Evolutionary conservation across 2,797 vertebrate species (phyloP).

Genomic region (Xenopus petersii): DNA sequence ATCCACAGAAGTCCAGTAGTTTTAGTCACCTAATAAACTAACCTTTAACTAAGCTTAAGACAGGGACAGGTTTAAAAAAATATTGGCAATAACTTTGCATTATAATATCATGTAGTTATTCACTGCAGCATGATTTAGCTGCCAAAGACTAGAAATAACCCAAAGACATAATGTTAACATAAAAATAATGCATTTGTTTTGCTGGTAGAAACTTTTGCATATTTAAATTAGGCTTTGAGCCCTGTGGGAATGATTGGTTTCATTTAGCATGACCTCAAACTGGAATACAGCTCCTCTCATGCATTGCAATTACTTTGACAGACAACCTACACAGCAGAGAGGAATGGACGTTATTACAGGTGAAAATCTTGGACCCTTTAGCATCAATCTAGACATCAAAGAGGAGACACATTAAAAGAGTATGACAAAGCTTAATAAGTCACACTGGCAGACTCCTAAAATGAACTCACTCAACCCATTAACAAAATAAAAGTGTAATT

Average conservation of each 20-base stretch:
- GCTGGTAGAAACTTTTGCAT: constrained; percentile 35
- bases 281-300: constrained; percentile 36
- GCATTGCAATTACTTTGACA: constrained; percentile 46
- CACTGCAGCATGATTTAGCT: too few species aligned
- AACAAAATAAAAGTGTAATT: too few species aligned
- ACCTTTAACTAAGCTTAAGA: too few species aligned
- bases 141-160: too few species aligned
- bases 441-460: too few species aligned
- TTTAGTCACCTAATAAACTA: too few species aligned
- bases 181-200: constrained; percentile 42
- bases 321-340: constrained; percentile 39
- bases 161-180: constrained; percentile 27
- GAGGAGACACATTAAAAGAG: neutral
- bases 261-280: constrained; percentile 43
- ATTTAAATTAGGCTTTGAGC: constrained; percentile 40
- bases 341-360: constrained; percentile 13
- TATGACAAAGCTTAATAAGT: too few species aligned
- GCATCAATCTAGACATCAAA: constrained; percentile 32
- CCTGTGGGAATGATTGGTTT: constrained; percentile 45
- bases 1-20: too few species aligned
- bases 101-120: constrained; percentile 21
- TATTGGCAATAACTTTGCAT: neutral
- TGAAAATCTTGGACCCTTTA: constrained; percentile 11
- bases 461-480: too few species aligned
- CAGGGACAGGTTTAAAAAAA: neutral